Conservation (phyloP, 2,888 invertebrate genomes). For the Cryptophagus acutangulus region DNA sequence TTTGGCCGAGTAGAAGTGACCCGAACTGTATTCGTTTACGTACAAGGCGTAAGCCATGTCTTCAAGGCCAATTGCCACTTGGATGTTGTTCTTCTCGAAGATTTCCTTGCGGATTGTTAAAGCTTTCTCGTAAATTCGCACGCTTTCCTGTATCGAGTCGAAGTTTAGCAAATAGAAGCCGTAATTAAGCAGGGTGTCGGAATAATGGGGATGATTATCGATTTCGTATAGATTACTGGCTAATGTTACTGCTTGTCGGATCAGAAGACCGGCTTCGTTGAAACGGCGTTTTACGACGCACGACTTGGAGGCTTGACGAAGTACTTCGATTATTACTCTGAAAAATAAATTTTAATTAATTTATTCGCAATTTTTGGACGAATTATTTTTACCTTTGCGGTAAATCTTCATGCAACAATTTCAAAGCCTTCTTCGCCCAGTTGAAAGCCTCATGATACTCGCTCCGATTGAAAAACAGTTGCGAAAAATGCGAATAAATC, state of each 20-base stretch:
- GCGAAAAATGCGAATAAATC: conserved; percentile 77
- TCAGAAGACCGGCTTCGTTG: conserved; percentile 72
- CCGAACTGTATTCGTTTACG: conserved; percentile 86
- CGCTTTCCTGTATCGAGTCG: conserved; percentile 78
- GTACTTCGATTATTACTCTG: conserved; percentile 72
- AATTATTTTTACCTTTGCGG: conserved; percentile 54
- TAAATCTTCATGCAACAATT: conserved; percentile 58
- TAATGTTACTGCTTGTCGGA: conserved; percentile 73
- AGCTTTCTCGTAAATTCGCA: conserved; percentile 76
- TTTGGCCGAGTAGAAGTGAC: conserved; percentile 73
- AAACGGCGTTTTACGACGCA: conserved; percentile 88
- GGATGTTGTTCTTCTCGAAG: conserved; percentile 79
- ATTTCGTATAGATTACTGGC: conserved; percentile 59
- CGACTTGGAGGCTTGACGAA: conserved; percentile 81
- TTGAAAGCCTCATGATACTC: conserved; percentile 74
- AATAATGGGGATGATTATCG: conserved; percentile 71
- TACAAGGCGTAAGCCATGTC: conserved; percentile 91
- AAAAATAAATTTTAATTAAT: conserved; percentile 16
- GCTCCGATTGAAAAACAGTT: conserved; percentile 76
- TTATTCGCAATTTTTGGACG: conserved; percentile 3
- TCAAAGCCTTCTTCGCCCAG: conserved; percentile 74
- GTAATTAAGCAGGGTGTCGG: conserved; percentile 81
- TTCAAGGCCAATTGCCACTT: conserved; percentile 85
- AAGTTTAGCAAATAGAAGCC: conserved; percentile 88
- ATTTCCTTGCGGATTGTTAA: conserved; percentile 67